Conservation (phyloP, 2,888 invertebrate genomes). For the Megaustenia siamemsis region DNA sequence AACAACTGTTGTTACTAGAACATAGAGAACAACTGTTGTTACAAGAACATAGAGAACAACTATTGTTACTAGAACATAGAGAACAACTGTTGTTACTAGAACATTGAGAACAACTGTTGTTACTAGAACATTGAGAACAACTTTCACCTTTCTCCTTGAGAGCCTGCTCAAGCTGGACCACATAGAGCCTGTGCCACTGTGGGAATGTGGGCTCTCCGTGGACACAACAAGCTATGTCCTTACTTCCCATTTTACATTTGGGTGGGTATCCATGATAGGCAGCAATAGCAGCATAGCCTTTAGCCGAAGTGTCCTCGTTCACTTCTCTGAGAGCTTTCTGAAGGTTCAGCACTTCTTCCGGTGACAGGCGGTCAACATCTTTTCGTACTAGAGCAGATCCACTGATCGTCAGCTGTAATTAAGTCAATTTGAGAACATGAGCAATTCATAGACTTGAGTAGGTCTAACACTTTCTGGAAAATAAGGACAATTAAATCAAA, state of each 20-base stretch:
- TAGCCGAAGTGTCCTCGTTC: slow-evolving; percentile 20
- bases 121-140: neutral
- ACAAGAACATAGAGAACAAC: neutral
- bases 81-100: too few species aligned
- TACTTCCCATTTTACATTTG: slow-evolving; percentile 20
- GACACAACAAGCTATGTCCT: slow-evolving; percentile 54
- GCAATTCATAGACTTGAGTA: neutral
- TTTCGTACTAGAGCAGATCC: slow-evolving; percentile 19
- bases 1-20: too few species aligned
- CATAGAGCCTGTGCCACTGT: slow-evolving; percentile 59
- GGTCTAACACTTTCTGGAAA: neutral
- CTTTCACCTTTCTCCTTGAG: slow-evolving; percentile 41
- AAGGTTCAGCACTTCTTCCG: slow-evolving; percentile 38
- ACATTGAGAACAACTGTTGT: too few species aligned
- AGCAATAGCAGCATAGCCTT: slow-evolving; percentile 45
- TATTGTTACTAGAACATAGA: too few species aligned
- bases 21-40: neutral
- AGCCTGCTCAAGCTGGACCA: slow-evolving; percentile 55
- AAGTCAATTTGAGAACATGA: neutral
- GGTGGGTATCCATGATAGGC: slow-evolving; percentile 53
- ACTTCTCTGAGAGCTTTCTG: slow-evolving; percentile 37
- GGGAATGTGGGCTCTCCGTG: slow-evolving; percentile 60
- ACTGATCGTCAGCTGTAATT: slow-evolving; percentile 19
- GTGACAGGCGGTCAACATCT: slow-evolving; percentile 21
- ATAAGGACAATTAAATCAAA: neutral